These are phyloP conservation scores for Isotomurus palustris DNA, from an alignment of 2,888 invertebrate species.

Conservation along the genomic window DNA sequence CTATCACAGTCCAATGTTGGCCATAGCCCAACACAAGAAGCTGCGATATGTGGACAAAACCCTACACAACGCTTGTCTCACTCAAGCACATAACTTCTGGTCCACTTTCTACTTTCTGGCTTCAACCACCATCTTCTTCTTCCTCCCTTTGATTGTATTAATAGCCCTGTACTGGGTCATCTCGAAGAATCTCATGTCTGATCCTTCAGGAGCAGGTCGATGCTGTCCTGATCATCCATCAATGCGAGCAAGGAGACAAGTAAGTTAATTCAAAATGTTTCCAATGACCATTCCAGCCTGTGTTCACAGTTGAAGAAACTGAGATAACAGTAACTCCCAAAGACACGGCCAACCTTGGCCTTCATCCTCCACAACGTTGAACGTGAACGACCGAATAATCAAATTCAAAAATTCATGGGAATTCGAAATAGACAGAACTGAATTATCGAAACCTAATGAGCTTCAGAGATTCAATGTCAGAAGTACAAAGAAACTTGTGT, in stretches of 20 bases:
- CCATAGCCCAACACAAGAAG: conserved; percentile 70
- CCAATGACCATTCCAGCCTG: too few relatives aligned
- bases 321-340: too few relatives aligned
- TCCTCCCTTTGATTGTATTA: conserved; percentile 73
- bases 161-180: conserved; percentile 78
- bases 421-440: too few relatives aligned
- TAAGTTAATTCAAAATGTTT: too few relatives aligned
- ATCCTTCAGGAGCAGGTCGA: conserved; percentile 54
- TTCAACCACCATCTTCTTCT: conserved; percentile 77
- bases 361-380: too few relatives aligned
- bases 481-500: too few relatives aligned
- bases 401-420: too few relatives aligned
- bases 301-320: too few relatives aligned
- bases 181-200: conserved; percentile 76
- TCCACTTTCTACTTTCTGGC: conserved; percentile 73
- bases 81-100: conserved; percentile 73
- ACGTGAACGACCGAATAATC: too few relatives aligned
- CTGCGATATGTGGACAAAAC: conserved; percentile 69
- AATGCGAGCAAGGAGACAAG: conserved; percentile 47
- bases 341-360: too few relatives aligned
- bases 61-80: conserved; percentile 71
- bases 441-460: too few relatives aligned
- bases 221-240: conserved; percentile 46
- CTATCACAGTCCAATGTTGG: conserved; percentile 72
- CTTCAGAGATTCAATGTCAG: too few relatives aligned